Conservation (phyloP, 2,113 vertebrate species). For the Sphyrna mokarran region DNA sequence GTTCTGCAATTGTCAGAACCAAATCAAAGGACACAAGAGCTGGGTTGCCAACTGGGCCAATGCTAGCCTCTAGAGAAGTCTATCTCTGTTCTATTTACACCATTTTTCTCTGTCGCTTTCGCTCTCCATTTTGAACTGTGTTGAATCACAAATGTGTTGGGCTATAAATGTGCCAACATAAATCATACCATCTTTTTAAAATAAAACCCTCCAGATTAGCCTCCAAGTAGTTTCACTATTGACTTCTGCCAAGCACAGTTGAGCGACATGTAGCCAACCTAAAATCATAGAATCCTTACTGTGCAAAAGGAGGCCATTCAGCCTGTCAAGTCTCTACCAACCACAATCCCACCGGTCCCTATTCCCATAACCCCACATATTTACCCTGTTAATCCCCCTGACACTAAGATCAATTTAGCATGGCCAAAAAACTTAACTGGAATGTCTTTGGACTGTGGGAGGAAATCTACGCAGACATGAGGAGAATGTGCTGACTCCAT, state of each 20-base stretch:
- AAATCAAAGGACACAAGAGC: background rate
- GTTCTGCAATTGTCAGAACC: background rate
- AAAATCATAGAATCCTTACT: no score
- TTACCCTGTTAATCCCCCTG: no score
- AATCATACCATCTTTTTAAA: background rate
- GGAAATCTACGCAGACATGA: no score
- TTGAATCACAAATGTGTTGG: background rate
- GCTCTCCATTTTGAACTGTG: background rate
- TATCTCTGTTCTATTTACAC: background rate
- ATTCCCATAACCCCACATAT: no score
- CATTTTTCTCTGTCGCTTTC: background rate
- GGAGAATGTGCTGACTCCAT: no score
- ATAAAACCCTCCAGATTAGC: background rate
- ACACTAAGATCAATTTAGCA: no score
- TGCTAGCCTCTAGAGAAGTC: background rate
- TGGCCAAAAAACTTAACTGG: no score
- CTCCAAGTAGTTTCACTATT: background rate
- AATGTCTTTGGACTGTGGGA: no score
- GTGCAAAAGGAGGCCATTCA: no score
- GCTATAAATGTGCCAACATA: background rate
- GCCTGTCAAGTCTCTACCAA: no score
- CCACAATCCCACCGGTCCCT: no score
- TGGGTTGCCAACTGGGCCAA: background rate
- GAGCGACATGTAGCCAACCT: background rate
- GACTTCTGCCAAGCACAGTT: background rate